phyloP scores from a whole-genome alignment of 2,113 vertebrate genomes.

The Anhinga anhinga region DNA sequence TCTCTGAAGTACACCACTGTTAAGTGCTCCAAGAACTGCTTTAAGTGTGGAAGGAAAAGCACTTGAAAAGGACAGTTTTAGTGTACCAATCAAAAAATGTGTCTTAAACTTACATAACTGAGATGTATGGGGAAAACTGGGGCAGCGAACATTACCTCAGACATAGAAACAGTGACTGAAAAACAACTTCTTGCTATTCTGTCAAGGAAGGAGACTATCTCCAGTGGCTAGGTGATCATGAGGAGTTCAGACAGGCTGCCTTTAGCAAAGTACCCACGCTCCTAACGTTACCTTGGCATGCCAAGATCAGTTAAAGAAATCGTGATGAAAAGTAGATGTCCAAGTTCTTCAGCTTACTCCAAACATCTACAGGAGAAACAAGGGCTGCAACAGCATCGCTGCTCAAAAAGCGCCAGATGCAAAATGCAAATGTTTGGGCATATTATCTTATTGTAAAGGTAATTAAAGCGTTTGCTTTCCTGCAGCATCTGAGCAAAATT shows the following conservation, averaged over 20 bases:
- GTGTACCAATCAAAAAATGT: slow-evolving; percentile 30
- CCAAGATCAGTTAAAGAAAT: neutral
- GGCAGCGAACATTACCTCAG: neutral
- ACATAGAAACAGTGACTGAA: neutral
- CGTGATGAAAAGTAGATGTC: neutral
- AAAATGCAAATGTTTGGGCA: neutral
- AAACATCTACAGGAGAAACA: neutral
- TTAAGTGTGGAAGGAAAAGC: neutral
- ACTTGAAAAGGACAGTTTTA: neutral
- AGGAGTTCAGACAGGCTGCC: neutral
- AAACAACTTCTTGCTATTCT: neutral
- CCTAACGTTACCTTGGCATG: neutral
- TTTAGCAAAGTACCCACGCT: neutral
- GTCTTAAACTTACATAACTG: neutral
- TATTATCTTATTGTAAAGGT: neutral
- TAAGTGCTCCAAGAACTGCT: slow-evolving; percentile 44
- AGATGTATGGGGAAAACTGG: neutral
- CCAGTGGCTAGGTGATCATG: neutral
- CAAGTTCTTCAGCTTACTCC: neutral
- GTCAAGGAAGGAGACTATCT: neutral
- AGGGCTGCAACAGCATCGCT: neutral
- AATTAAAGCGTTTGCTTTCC: neutral
- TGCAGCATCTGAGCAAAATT: neutral
- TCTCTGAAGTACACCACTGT: slow-evolving; percentile 45
- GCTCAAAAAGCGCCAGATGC: neutral